phyloP scores from a whole-genome alignment of 2,113 vertebrate species.

The Mustela lutreola region DNA sequence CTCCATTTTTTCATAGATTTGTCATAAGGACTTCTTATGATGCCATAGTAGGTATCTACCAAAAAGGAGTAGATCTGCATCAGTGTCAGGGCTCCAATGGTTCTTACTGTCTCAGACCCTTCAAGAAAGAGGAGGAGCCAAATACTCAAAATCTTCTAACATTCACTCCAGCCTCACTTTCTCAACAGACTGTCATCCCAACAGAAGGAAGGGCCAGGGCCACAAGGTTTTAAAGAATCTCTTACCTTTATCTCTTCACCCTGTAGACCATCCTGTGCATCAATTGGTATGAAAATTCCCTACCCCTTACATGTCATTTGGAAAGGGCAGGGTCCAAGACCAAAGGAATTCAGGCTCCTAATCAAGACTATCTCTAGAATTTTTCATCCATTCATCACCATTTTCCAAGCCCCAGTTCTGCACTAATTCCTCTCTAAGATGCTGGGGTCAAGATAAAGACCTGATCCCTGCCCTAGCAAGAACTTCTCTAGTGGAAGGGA shows the following conservation, averaged over 20 bases:
- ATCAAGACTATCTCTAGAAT: background rate
- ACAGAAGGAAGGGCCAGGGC: background rate
- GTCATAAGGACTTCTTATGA: constrained; percentile 3
- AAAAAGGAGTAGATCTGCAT: background rate
- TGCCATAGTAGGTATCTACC: background rate
- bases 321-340: background rate
- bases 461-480: background rate
- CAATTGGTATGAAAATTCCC: background rate
- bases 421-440: background rate
- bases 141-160: background rate
- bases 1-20: background rate
- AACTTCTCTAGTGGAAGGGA: background rate
- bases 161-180: background rate
- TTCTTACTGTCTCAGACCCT: constrained; percentile 12
- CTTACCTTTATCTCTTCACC: background rate
- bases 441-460: background rate
- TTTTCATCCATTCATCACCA: background rate
- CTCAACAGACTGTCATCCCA: background rate
- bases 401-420: background rate
- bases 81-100: background rate
- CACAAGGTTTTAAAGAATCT: background rate
- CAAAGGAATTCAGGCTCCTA: background rate
- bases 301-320: background rate
- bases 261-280: background rate
- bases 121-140: background rate